Evolutionary conservation across 2,888 invertebrate genomes (phyloP).

Genomic region (Orthonychiurus folsomi): DNA sequence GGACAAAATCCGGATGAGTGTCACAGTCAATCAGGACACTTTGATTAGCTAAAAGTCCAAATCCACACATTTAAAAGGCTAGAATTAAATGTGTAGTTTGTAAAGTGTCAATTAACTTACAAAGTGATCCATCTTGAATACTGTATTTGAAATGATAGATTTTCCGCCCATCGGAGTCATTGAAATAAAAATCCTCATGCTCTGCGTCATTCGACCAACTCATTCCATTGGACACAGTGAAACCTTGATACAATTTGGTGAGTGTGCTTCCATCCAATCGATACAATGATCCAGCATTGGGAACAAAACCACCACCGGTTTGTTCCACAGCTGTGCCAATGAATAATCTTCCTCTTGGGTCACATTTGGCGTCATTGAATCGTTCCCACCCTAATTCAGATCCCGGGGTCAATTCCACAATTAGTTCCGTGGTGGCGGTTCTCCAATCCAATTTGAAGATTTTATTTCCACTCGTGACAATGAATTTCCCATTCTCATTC

Average conservation of each 20-base stretch:
- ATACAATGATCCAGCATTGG: conserved; percentile 19
- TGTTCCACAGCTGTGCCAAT: conserved; percentile 17
- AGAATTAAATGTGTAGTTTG: not conserved
- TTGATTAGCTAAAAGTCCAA: conserved; percentile 14
- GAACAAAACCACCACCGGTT: not conserved
- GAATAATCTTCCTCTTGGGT: conserved; percentile 20
- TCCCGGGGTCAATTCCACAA: conserved; percentile 13
- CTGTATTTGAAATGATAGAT: conserved; percentile 22
- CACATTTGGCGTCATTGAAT: conserved; percentile 23
- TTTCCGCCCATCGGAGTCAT: conserved; percentile 21
- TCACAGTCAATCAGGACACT: conserved; percentile 17
- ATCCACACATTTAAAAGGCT: too few relatives aligned
- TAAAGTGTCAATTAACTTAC: conserved; percentile 13
- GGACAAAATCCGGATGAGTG: conserved; percentile 13
- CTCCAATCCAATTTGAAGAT: conserved; percentile 16
- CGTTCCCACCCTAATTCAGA: conserved; percentile 10
- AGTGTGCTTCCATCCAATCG: conserved; percentile 14
- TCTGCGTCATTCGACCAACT: conserved; percentile 20
- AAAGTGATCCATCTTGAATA: conserved; percentile 14
- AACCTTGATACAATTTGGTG: conserved; percentile 14
- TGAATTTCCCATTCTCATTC: conserved; percentile 13
- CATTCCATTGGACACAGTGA: conserved; percentile 22
- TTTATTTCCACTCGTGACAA: conserved; percentile 17
- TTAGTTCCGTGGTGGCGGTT: not conserved
- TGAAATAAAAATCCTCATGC: conserved; percentile 19